Evolutionary conservation across 2,113 vertebrate genomes (phyloP).

Genomic region (Naja naja): DNA sequence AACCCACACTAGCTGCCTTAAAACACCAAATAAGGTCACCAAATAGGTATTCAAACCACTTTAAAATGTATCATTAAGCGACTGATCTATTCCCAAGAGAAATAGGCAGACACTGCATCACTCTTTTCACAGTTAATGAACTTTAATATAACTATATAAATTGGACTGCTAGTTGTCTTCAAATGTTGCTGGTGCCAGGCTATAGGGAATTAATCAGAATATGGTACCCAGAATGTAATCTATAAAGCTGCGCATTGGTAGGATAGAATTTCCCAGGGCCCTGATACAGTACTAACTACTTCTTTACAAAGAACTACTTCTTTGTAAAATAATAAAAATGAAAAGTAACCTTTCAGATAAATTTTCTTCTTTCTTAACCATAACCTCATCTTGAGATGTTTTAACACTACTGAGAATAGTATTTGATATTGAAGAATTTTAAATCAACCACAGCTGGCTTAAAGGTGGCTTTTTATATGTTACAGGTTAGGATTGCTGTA

Average conservation of each 20-base stretch:
- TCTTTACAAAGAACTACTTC: neutral
- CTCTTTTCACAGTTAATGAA: conserved; percentile 5
- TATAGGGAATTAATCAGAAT: neutral
- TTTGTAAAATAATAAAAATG: neutral
- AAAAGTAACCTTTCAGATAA: conserved; percentile 31
- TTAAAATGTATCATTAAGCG: neutral
- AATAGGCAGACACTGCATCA: neutral
- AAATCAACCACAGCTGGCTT: neutral
- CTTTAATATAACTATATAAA: conserved; percentile 5
- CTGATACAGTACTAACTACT: conserved; percentile 33
- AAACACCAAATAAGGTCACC: neutral
- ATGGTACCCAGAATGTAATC: conserved; percentile 31
- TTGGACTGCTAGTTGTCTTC: neutral
- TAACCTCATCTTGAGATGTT: neutral
- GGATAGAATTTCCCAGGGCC: conserved; percentile 45
- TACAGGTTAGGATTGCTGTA: neutral
- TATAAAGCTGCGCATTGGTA: conserved; percentile 41
- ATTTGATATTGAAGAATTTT: neutral
- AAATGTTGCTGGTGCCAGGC: conserved; percentile 5
- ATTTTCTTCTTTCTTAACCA: conserved; percentile 21
- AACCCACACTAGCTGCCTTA: neutral
- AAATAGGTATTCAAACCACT: neutral
- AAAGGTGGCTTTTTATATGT: neutral
- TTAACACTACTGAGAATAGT: accelerated
- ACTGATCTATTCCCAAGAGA: neutral